Evolutionary conservation across 1,140 invertebrate genomes (phyloP), one percentile per base, ranked within the genome.

Genomic region (Acromyrmex echinatior): DNA sequence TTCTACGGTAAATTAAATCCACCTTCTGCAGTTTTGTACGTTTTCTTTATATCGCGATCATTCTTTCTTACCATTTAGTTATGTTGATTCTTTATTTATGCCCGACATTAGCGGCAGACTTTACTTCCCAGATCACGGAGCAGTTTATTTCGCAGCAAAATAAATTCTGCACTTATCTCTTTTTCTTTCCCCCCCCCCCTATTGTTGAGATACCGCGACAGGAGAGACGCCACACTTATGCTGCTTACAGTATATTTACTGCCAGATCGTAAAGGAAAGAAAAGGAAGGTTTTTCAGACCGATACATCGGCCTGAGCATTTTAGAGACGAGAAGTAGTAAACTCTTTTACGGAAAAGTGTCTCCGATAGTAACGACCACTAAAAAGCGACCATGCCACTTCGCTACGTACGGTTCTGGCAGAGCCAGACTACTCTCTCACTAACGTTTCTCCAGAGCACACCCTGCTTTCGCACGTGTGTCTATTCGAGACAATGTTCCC

Each of bases 321-420:
- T 84, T 62, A 62, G 56, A 84, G 70, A 84, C 56, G 80, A 79
- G 82, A 28, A 71, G 68, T 39, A 68, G 63, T 86, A 86, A 86
- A 87, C 63, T 68, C 86, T 78, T 86, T 86, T 86, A 77, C 71
- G 53, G 58, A 76, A 87, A 87, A 86, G 81, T 87, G 80, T 86
- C 86, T 66, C 80, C 81, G 63, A 87, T 87, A 86, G 86, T 87
- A 87, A 87, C 79, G 86, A 56, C 49, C 82, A 70, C 86, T 87
- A 77, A 87, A 87, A 87, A 84, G 81, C 71, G 71, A 86, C 71
- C 81, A 60, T 35, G 80, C 73, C 71, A 86, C 81, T 87, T 86
- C 53, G 66, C 81, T 73, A 77, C 86, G 81, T 87, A 76, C 73
- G 53, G 56, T 82, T 84, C 65, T 84, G 28, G 53, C 79, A 81